phyloP scores from a whole-genome alignment of 2,113 vertebrate species.

The Clinocottus analis region DNA sequence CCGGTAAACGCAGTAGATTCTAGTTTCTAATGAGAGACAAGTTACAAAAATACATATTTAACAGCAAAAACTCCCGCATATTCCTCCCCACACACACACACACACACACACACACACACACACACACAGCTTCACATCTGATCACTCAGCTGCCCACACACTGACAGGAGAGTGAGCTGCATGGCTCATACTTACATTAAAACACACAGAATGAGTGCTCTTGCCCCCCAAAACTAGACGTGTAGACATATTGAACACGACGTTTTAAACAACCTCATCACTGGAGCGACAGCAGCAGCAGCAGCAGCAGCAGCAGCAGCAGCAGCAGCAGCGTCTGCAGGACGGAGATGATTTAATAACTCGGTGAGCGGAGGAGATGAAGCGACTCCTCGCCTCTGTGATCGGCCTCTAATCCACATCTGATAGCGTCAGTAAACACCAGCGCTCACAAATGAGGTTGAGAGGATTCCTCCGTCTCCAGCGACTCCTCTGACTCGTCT shows the following conservation, averaged over 20 bases:
- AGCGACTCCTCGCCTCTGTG: constrained; percentile 48
- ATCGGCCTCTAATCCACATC: constrained; percentile 73
- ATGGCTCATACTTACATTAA: constrained; percentile 12
- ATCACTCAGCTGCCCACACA: too few species aligned
- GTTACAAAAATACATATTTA: background rate
- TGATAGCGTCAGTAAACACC: constrained; percentile 71
- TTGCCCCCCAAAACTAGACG: constrained; percentile 23
- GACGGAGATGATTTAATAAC: constrained; percentile 70
- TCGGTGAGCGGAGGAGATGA: constrained; percentile 55
- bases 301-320: too few species aligned
- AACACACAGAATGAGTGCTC: background rate
- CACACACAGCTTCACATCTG: too few species aligned
- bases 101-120: too few species aligned
- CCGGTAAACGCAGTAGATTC: background rate
- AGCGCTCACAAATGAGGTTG: constrained; percentile 57
- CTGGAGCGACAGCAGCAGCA: constrained; percentile 42
- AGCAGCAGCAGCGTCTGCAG: constrained; percentile 46
- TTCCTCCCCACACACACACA: constrained; percentile 16
- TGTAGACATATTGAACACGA: constrained; percentile 42
- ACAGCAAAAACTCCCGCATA: constrained; percentile 15
- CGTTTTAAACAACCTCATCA: constrained; percentile 67
- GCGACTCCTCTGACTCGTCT: constrained; percentile 43
- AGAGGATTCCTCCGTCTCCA: constrained; percentile 63
- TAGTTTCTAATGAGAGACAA: constrained; percentile 4
- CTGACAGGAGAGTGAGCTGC: constrained; percentile 14